Percentiles rank a stretch among this genome's conserved stretches.
Conservation (phyloP, 2,113 vertebrate species). For the Hippocampus comes region DNA sequence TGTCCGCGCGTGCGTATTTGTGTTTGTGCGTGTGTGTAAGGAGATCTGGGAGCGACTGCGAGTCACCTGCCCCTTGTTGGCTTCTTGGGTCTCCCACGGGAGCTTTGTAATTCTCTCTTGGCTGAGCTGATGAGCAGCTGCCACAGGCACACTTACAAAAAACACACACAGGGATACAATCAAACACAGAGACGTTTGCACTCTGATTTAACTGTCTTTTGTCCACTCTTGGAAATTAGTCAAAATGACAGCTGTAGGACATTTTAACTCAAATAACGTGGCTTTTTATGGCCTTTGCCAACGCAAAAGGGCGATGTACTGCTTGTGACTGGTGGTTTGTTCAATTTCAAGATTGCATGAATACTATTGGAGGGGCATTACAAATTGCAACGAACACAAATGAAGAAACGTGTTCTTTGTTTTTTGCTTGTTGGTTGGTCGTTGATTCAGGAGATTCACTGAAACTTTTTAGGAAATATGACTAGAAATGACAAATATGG, state of each 20-base stretch:
- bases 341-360: too few relatives aligned
- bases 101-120: constrained; percentile 70
- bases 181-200: constrained; percentile 9
- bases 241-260: neutral
- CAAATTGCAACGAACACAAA: too few relatives aligned
- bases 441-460: too few relatives aligned
- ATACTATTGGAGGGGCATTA: too few relatives aligned
- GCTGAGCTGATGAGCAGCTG: constrained; percentile 68
- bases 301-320: neutral
- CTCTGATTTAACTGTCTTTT: neutral
- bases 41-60: constrained; percentile 58
- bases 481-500: too few relatives aligned
- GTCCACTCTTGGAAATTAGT: neutral
- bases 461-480: too few relatives aligned
- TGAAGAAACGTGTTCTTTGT: too few relatives aligned
- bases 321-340: too few relatives aligned
- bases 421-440: too few relatives aligned
- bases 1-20: constrained; percentile 31
- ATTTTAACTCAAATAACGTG: neutral
- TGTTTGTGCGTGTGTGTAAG: constrained; percentile 58
- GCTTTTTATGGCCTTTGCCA: neutral
- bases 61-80: constrained; percentile 74
- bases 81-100: constrained; percentile 51
- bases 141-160: constrained; percentile 22
- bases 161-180: constrained; percentile 5